phyloP scores from a whole-genome alignment of 2,888 invertebrate species.

The Troglohyphantes excavatus region DNA sequence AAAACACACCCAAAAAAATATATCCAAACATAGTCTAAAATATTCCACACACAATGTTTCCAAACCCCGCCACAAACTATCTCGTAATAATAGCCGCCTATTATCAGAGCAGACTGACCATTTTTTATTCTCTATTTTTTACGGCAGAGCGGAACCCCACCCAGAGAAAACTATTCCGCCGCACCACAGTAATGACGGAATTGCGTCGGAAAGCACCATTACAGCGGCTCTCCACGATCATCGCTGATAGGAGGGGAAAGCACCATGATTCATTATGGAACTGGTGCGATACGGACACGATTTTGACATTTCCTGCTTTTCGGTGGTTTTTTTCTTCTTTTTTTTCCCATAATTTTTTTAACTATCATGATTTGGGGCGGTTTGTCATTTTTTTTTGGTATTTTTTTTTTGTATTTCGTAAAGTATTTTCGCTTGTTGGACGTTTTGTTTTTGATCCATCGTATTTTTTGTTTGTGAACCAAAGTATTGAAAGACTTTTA shows the following conservation, averaged over 20 bases:
- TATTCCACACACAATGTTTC: not conserved
- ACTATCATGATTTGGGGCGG: no score
- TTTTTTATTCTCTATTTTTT: not conserved
- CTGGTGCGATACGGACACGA: constrained; percentile 9
- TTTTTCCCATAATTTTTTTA: not conserved
- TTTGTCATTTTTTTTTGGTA: no score
- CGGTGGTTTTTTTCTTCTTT: not conserved
- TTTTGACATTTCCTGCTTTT: constrained; percentile 2
- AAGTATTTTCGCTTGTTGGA: no score
- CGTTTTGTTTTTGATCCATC: no score
- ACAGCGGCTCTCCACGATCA: not conserved
- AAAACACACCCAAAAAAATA: no score
- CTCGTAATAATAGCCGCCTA: not conserved
- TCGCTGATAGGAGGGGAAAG: not conserved
- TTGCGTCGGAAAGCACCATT: not conserved
- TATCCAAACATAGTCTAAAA: no score
- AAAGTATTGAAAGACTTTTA: no score
- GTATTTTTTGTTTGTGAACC: no score
- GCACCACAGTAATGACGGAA: not conserved
- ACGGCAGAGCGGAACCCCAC: not conserved
- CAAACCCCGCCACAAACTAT: not conserved
- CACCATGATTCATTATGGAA: constrained; percentile 5
- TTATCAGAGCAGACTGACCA: not conserved
- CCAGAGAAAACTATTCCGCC: not conserved
- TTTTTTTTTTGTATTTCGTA: no score